These are phyloP conservation scores for Lamellibrachia columna DNA, from an alignment of 2,888 invertebrate species.

Conservation along the genomic window DNA sequence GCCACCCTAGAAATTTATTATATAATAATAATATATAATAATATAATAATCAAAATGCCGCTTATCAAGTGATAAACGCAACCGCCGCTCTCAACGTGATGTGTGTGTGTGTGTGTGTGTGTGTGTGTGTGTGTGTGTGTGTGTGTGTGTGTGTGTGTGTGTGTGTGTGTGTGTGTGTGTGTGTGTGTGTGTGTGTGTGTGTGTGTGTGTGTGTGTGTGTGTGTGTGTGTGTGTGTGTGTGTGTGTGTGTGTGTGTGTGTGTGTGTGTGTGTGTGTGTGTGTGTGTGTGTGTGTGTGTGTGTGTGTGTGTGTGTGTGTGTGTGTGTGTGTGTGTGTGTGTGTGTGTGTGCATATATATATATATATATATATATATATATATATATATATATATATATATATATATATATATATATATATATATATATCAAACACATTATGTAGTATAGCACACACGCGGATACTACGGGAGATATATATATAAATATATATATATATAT, in stretches of 20 bases:
- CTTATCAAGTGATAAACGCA: too few species aligned
- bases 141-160: constrained; percentile 16
- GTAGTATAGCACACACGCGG: too few species aligned
- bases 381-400: too few species aligned
- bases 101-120: neutral
- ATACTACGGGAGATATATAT: too few species aligned
- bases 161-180: neutral
- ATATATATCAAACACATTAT: too few species aligned
- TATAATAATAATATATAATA: too few species aligned
- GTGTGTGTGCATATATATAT: constrained; percentile 3
- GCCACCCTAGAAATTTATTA: too few species aligned
- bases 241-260: neutral
- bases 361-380: neutral
- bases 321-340: constrained; percentile 16
- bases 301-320: constrained; percentile 3
- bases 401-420: too few species aligned
- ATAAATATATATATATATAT: too few species aligned
- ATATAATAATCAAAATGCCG: too few species aligned
- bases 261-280: constrained; percentile 16
- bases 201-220: constrained; percentile 2
- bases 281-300: constrained; percentile 16
- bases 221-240: constrained; percentile 2
- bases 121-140: constrained; percentile 18
- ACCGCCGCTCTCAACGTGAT: too few species aligned
- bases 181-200: neutral